A percentile compares a stretch with the other conserved stretches of the same genome.
Conservation (phyloP, 2,113 vertebrate species). For the Strix uralensis region DNA sequence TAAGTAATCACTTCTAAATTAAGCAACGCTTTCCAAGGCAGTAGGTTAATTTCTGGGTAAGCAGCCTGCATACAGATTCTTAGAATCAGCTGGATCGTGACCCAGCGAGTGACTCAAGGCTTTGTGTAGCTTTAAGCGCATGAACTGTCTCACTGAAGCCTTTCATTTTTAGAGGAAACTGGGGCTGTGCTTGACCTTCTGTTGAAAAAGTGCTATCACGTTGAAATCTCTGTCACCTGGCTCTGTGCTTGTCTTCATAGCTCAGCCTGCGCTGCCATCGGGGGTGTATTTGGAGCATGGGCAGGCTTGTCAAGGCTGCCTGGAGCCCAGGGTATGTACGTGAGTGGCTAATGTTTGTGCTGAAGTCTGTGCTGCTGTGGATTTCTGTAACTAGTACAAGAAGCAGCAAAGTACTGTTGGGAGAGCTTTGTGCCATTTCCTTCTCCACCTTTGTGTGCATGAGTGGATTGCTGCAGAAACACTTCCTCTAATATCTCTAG, state of each 20-base stretch:
- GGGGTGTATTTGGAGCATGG: not conserved
- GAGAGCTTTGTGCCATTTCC: not conserved
- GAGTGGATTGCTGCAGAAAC: not conserved
- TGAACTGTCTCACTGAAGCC: not conserved
- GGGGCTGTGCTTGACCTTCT: not conserved
- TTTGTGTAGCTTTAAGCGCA: not conserved
- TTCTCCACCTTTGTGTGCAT: not conserved
- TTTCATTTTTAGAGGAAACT: not conserved
- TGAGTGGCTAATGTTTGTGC: not conserved
- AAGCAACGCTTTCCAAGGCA: slow-evolving; percentile 30
- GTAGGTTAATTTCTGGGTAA: slow-evolving; percentile 54
- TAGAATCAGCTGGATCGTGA: not conserved
- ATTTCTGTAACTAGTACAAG: not conserved
- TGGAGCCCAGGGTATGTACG: not conserved
- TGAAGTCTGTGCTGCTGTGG: not conserved
- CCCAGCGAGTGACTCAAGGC: not conserved
- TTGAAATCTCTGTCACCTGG: not conserved
- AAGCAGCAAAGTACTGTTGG: not conserved
- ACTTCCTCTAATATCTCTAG: not conserved
- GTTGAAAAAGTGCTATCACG: rapidly evolving
- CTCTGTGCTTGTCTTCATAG: not conserved
- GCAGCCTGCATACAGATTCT: not conserved
- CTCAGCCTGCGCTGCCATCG: not conserved
- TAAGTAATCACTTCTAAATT: slow-evolving; percentile 50
- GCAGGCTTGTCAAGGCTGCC: not conserved